A percentile compares a stretch with the other conserved stretches of the same genome.
Conservation (phyloP, 2,113 vertebrate genomes). For the Gymnarchus niloticus region DNA sequence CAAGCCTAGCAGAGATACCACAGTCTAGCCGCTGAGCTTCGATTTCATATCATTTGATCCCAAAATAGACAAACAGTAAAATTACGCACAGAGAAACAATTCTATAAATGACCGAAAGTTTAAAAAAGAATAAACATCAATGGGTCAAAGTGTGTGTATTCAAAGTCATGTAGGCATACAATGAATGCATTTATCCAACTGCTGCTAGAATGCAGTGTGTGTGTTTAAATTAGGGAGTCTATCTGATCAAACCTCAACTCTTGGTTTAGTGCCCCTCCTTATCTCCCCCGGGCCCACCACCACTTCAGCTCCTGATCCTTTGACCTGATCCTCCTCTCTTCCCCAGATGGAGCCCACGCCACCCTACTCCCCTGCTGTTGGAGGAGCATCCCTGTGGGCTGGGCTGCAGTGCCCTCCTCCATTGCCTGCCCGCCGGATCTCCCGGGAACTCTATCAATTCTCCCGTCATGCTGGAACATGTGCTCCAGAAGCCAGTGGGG, state of each 20-base stretch:
- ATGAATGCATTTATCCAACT: neutral
- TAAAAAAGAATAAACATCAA: neutral
- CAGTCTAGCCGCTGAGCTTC: neutral
- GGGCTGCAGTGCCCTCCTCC: conserved; percentile 47
- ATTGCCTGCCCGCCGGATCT: conserved; percentile 58
- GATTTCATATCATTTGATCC: neutral
- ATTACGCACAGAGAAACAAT: neutral
- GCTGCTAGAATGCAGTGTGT: neutral
- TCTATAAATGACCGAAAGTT: neutral
- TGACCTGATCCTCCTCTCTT: conserved; percentile 52
- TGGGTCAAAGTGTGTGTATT: neutral
- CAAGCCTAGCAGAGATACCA: neutral
- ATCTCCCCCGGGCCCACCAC: neutral
- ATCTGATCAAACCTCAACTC: neutral
- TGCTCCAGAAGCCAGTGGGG: neutral
- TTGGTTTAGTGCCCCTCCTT: neutral
- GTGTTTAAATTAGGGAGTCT: conserved; percentile 2
- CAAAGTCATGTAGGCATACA: neutral
- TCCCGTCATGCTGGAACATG: conserved; percentile 45
- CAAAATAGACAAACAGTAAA: neutral
- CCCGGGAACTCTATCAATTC: conserved; percentile 62
- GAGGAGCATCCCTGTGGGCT: conserved; percentile 46
- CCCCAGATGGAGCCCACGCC: conserved; percentile 62
- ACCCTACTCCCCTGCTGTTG: conserved; percentile 56
- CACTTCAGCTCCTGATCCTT: conserved; percentile 11